Evolutionary conservation across 2,888 invertebrate genomes (phyloP).

Genomic region (Lepidochitona cinerea): DNA sequence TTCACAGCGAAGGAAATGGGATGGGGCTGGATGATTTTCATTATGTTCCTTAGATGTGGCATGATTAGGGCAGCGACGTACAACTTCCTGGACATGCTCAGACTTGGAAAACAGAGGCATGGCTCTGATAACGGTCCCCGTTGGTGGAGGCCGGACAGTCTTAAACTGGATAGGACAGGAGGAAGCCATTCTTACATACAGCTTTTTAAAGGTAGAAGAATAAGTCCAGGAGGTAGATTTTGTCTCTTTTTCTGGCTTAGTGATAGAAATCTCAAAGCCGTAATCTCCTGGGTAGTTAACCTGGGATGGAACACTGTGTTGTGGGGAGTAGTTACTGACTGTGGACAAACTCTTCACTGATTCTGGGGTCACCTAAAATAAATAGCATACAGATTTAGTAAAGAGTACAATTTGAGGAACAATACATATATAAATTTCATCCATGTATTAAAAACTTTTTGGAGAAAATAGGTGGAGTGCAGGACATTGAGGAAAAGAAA

Average conservation of each 20-base stretch:
- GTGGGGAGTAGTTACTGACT: not conserved
- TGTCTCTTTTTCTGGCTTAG: constrained; percentile 69
- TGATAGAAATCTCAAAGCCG: constrained; percentile 67
- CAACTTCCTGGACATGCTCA: constrained; percentile 79
- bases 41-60: constrained; percentile 68
- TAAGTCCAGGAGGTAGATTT: constrained; percentile 73
- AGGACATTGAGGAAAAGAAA: no score
- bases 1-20: constrained; percentile 67
- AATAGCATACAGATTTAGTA: no score
- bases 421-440: no score
- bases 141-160: constrained; percentile 72
- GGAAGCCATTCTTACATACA: constrained; percentile 71
- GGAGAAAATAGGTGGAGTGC: no score
- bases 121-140: constrained; percentile 75
- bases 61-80: constrained; percentile 81
- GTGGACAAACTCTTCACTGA: no score
- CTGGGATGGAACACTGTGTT: constrained; percentile 44
- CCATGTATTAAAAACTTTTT: no score
- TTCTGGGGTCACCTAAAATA: no score
- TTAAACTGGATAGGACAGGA: constrained; percentile 81
- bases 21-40: constrained; percentile 66
- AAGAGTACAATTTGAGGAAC: no score
- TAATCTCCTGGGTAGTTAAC: constrained; percentile 68
- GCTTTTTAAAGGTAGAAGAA: constrained; percentile 74
- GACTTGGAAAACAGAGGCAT: constrained; percentile 79